Evolutionary conservation across 2,113 vertebrate species (phyloP), one percentile per base, ranked within the genome.

Genomic region (Bubalus kerabau): DNA sequence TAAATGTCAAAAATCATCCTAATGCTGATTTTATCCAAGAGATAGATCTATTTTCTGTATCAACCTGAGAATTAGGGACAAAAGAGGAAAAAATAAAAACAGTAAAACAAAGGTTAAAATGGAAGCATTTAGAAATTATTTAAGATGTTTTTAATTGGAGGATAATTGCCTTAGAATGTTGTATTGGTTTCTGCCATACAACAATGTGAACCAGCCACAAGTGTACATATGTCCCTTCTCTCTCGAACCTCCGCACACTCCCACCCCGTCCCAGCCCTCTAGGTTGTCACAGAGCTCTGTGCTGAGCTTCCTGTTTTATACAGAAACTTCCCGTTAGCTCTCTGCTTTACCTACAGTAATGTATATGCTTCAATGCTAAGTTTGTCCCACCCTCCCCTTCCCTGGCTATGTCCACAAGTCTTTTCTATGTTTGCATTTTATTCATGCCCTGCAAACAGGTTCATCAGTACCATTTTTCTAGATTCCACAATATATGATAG

Each of bases 291-390:
- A 21, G 64, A 67, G 64, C 64, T 10, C 32, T 36, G 32, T 67
- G 64, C 11, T 36, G 64, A 67, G 64, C 17, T 67, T 32, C 64
- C 64, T 71, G 64, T 67, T 67, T 36, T 36, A 21, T 67, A 19
- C 4, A 67, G 64, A 67, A 71, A 36, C n/a, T 36, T 36, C n/a
- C n/a, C 17, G 1, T 67, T 67, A 67, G 32, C 32, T 2, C 9
- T n/a, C 32, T 36, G 64, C 16, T 21, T 67, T 5, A 36, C 64
- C 64, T 67, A 11, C 4, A 21, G 64, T 36, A 5, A 67, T 67
- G 64, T 67, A 21, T 36, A 21, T 21, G 8, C n/a, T 67, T 67
- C n/a, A 67, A 0, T 67, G n/a, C n/a, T 11, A 36, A 11, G 2
- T 32, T 67, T 67, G n/a, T 21, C 17, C 32, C n/a, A 21, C 32